Evolutionary conservation across 2,888 invertebrate species (phyloP).

Genomic region (Diarsia rubi): DNA sequence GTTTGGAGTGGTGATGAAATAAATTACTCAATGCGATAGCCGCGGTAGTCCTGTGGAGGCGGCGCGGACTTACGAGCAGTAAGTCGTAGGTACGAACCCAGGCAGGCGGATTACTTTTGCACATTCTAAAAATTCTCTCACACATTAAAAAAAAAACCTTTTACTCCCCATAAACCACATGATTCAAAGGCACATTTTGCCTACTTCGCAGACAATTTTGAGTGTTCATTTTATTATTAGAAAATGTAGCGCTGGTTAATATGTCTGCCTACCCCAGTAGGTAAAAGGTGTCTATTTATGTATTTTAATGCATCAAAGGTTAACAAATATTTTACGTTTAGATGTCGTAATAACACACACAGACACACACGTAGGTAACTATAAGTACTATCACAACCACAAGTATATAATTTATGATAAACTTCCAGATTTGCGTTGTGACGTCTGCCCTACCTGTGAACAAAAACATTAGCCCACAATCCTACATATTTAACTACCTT

Average conservation of each 20-base stretch:
- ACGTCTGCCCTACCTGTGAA: background rate
- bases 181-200: background rate
- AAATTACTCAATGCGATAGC: no score
- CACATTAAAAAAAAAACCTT: background rate
- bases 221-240: background rate
- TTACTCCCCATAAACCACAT: background rate
- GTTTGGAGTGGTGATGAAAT: no score
- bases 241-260: background rate
- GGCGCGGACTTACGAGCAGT: no score
- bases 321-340: background rate
- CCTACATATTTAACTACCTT: background rate
- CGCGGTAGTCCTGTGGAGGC: no score
- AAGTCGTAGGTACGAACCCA: no score
- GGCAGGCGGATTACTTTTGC: no score
- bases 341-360: background rate
- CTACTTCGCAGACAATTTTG: background rate
- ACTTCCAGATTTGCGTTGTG: slow-evolving; percentile 8
- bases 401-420: slow-evolving; percentile 3
- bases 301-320: background rate
- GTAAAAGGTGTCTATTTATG: background rate
- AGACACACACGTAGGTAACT: background rate
- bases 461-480: slow-evolving; percentile 1
- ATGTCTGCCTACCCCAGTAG: background rate
- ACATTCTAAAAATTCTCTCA: background rate
- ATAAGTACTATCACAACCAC: background rate